Conservation (phyloP, 2,888 invertebrate species). For the Nephrotoma appendiculata region DNA sequence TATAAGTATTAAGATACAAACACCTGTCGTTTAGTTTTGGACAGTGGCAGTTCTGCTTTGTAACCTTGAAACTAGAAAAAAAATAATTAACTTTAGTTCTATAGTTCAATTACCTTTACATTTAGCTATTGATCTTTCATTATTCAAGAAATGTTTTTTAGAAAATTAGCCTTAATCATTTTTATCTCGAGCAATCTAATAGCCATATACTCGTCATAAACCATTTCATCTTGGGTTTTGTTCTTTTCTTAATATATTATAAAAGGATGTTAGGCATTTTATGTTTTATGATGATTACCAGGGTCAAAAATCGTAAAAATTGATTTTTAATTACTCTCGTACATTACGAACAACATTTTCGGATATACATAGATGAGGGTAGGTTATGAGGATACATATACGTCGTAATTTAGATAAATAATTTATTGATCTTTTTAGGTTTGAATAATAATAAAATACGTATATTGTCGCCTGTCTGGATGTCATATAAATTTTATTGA, state of each 20-base stretch:
- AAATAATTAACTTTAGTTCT: no score
- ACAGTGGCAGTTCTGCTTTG: neutral
- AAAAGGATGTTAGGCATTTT: neutral
- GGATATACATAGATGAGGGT: neutral
- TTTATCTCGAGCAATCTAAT: neutral
- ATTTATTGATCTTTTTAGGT: neutral
- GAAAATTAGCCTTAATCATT: neutral
- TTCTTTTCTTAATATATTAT: neutral
- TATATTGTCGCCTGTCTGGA: neutral
- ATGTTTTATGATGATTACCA: neutral
- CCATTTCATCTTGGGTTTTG: neutral
- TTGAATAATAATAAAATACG: neutral
- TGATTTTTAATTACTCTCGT: neutral
- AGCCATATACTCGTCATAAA: neutral
- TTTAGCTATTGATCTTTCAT: no score
- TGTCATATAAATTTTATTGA: neutral
- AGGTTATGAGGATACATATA: neutral
- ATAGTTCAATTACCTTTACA: no score
- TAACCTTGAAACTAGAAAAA: neutral
- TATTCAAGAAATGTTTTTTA: neutral
- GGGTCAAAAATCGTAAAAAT: neutral
- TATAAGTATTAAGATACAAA: neutral
- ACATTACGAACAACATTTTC: neutral
- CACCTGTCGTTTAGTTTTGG: neutral
- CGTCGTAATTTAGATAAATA: neutral